Evolutionary conservation across 1,140 invertebrate genomes (phyloP).

Genomic region (Drosophila orena): DNA sequence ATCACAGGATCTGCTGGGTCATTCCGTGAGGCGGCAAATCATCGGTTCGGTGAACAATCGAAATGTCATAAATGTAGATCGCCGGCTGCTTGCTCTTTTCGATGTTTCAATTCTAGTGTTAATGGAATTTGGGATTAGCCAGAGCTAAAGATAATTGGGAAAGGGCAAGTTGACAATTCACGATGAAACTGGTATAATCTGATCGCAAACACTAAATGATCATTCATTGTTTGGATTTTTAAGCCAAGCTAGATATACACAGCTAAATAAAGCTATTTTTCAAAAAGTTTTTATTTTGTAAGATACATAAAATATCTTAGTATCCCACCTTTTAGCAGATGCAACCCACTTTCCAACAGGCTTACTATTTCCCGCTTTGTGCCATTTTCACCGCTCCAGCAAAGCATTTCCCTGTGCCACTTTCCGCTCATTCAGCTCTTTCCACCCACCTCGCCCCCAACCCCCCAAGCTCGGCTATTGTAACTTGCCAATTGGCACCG

Average conservation of each 20-base stretch:
- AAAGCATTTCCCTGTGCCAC: slow-evolving; percentile 25
- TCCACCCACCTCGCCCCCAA: slow-evolving; percentile 50
- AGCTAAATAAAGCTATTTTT: no score
- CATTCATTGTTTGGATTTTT: not conserved
- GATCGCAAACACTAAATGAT: not conserved
- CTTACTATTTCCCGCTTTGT: slow-evolving; percentile 3
- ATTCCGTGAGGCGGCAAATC: slow-evolving; percentile 36
- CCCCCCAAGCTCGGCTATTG: slow-evolving; percentile 31
- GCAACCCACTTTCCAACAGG: slow-evolving; percentile 1
- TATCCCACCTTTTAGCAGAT: not conserved
- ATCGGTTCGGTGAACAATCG: slow-evolving; percentile 30
- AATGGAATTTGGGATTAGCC: slow-evolving; percentile 45
- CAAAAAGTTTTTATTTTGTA: no score
- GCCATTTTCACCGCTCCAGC: slow-evolving; percentile 18
- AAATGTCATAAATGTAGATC: slow-evolving; percentile 51
- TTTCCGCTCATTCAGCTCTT: slow-evolving; percentile 42
- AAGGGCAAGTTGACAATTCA: slow-evolving; percentile 21
- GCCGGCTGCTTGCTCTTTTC: slow-evolving; percentile 41
- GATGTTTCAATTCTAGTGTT: slow-evolving; percentile 46
- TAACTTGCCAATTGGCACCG: slow-evolving; percentile 77
- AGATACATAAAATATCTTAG: no score
- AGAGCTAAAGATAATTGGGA: slow-evolving; percentile 25
- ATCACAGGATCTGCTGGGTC: slow-evolving; percentile 37
- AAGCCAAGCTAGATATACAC: no score
- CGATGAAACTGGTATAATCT: slow-evolving; percentile 10